Base-by-base conservation (phyloP, 2,113 vertebrate species). In the Haemorhous mexicanus region DNA sequence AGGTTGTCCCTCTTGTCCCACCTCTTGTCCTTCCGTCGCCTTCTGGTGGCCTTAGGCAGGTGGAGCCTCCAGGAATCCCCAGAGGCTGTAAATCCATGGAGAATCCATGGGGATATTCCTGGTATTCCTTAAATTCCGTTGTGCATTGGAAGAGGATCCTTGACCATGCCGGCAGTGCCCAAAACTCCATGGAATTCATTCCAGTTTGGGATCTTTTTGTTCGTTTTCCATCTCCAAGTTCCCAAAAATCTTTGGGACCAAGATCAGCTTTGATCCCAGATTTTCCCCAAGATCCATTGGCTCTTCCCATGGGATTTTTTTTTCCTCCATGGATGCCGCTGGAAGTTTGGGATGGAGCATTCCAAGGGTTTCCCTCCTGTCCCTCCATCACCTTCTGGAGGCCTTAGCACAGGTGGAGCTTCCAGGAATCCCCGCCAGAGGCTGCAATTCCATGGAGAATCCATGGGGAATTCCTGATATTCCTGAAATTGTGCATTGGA, bases 161-260 rank as follows among this genome's bases (percentile, higher is more conserved):
- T 49, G 74, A 11, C 35, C 20, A 1, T 32, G 73, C 9, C 1
- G 6, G 9, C 43, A 16, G 3, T 8, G 2, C n/a, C 74, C 58
- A 41, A 4, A 41, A 33, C 8, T 33, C 2, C 46, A 3, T 33
- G 46, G 30, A 50, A 50, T 62, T 16, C 3, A 1, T 62, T 27
- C 35, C 58, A 9, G 0, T 27, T 77, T 12, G 16, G 73, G 56
- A 61, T 35, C 2, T 14, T 4, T 9, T 7, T 7, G 5, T 16
- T 49, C 16, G 9, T 61, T 49, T 62, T 49, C 56, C 56, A 33
- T 2, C n/a, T 26, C 12, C 21, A 11, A 16, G 4, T 28, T 62
- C 56, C 21, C 16, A 2, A 13, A 39, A 44, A 39, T 76, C 44
- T 39, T 49, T 5, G 21, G 55, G 55, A 59, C 20, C 70, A 7